These are phyloP conservation scores for Portevinia maculata DNA, from an alignment of 2,888 invertebrate genomes.

Conservation along the genomic window DNA sequence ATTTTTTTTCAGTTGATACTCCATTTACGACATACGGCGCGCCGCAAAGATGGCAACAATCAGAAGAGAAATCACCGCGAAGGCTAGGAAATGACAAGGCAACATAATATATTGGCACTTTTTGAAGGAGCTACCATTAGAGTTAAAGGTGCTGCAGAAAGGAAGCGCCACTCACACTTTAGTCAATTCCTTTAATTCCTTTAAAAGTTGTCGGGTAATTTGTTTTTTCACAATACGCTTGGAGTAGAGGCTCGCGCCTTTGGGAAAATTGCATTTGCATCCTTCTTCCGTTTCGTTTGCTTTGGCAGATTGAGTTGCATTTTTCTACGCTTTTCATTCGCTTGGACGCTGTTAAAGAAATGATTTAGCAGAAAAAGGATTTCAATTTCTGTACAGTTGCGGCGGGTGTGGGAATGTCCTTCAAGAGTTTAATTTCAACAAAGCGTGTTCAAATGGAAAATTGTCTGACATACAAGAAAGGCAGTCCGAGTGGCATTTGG, in stretches of 20 bases:
- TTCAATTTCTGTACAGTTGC: constrained; percentile 35
- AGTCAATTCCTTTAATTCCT: constrained; percentile 7
- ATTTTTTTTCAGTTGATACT: constrained; percentile 25
- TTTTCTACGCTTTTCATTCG: constrained; percentile 39
- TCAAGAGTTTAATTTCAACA: constrained; percentile 36
- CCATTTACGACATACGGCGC: background rate
- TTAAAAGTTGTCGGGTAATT: constrained; percentile 51
- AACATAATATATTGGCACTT: constrained; percentile 66
- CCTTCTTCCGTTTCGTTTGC: constrained; percentile 68
- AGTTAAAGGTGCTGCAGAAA: constrained; percentile 24
- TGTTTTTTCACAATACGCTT: constrained; percentile 52
- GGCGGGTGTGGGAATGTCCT: constrained; percentile 1
- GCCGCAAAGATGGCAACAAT: constrained; percentile 51
- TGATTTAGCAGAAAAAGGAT: constrained; percentile 52
- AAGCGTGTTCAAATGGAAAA: constrained; percentile 30
- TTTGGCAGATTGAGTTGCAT: constrained; percentile 61
- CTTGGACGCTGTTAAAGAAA: constrained; percentile 50
- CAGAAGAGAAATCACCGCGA: constrained; percentile 66
- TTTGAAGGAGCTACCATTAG: constrained; percentile 18
- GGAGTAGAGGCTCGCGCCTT: constrained; percentile 22
- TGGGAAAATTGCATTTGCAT: constrained; percentile 66
- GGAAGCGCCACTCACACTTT: background rate
- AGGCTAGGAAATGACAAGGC: constrained; percentile 66
- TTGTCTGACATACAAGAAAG: constrained; percentile 10
- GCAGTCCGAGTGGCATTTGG: background rate